phyloP scores from a whole-genome alignment of 1,140 invertebrate genomes.

The Cryptotermes secundus region DNA sequence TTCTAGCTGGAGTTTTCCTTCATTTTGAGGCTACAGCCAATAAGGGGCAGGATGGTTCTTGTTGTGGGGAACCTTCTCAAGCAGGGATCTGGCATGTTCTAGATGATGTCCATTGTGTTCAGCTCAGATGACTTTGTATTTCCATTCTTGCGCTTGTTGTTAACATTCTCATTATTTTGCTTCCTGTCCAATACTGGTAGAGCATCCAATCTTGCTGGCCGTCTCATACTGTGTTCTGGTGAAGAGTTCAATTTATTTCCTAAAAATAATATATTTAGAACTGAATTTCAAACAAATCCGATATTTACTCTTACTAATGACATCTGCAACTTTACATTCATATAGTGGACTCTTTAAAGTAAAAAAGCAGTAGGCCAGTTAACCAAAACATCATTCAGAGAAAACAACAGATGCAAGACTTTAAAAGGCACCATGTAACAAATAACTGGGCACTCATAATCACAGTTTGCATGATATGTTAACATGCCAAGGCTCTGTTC shows the following conservation, averaged over 20 bases:
- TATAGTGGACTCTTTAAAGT: too few species aligned
- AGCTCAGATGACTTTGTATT: neutral
- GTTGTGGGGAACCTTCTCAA: neutral
- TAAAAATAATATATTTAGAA: neutral
- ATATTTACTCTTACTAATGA: too few species aligned
- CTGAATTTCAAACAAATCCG: too few species aligned
- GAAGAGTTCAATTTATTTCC: constrained; percentile 21
- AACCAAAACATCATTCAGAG: too few species aligned
- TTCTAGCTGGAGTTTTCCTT: neutral
- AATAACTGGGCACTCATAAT: too few species aligned
- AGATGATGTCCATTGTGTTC: constrained; percentile 34
- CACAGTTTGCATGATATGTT: too few species aligned
- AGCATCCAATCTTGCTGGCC: constrained; percentile 28
- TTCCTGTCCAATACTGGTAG: constrained; percentile 27
- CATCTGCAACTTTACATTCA: too few species aligned
- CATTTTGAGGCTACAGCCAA: neutral
- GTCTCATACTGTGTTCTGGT: constrained; percentile 27
- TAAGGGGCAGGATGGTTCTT: neutral
- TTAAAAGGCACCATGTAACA: too few species aligned
- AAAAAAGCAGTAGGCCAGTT: too few species aligned
- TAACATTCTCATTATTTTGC: neutral
- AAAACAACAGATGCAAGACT: too few species aligned
- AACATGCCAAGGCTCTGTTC: too few species aligned
- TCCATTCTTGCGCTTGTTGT: constrained; percentile 29
- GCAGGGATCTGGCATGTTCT: constrained; percentile 20